Evolutionary conservation across 2,888 invertebrate genomes (phyloP), one percentile per base, ranked within the genome.

Genomic region (Eupeodes luniger): DNA sequence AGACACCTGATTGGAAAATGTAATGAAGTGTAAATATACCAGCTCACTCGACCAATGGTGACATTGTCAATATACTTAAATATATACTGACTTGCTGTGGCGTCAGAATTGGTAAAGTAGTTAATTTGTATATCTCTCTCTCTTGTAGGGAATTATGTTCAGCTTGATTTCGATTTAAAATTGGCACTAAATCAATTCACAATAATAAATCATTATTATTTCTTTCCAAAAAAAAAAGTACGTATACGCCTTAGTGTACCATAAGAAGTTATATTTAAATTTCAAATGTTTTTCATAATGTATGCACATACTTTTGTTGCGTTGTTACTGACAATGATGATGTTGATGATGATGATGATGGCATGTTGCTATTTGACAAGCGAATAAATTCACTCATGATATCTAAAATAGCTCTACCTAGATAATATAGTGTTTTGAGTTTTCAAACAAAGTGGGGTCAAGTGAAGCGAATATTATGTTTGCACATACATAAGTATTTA

Each of bases 1-100:
- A 11, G 27, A 55, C 27, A 84, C 87, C 79, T 87, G 87, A 74
- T 80, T 77, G 77, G 87, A 87, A 87, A 87, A 40, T 51, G 64
- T 77, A 87, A 87, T 87, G 72, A 80, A 74, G 61, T 67, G 80
- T 55, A 80, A 77, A 34, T 53, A 47, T 40, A n/a, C 36, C 2
- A 36, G 7, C 5, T 19, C 27, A 27, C 27, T 27, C 27, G 27
- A 27, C 27, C 27, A 27, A 27, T 27, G 19, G 16, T 64, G 36
- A 47, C 14, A 49, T 59, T 55, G 74, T 27, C 14, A 49, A 49
- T 61, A 2, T 7, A 4, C 27, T 27, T 27, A 27, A 27, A 27
- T 14, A n/a, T n/a, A 47, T 47, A 47, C 11, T 34, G 34, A 16
- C 4, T 27, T 27, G 27, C 3, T 27, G 27, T 76, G 69, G 64